A percentile compares a stretch with the other conserved stretches of the same genome.
These are phyloP conservation scores for Rana temporaria DNA, from an alignment of 2,113 vertebrate species.

Conservation along the genomic window DNA sequence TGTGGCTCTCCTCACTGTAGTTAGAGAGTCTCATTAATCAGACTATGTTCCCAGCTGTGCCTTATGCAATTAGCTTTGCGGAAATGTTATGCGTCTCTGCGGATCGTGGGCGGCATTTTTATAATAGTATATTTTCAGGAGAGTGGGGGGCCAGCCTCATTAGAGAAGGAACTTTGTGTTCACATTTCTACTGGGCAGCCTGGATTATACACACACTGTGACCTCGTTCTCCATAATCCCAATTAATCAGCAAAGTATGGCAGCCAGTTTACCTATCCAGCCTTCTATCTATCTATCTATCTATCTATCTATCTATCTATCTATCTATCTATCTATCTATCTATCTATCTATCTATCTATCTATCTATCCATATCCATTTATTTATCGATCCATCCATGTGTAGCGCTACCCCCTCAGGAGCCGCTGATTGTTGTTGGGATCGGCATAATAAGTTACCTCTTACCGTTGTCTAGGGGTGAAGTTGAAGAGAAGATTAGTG, in stretches of 20 bases:
- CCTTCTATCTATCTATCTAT: neutral
- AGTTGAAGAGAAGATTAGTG: too few species aligned
- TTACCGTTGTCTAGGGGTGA: too few species aligned
- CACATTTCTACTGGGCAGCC: slow-evolving; percentile 14
- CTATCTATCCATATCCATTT: neutral
- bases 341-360: neutral
- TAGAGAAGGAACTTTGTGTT: slow-evolving; percentile 36
- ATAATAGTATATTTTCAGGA: slow-evolving; percentile 44
- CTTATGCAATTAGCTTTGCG: slow-evolving; percentile 54
- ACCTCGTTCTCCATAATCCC: slow-evolving; percentile 20
- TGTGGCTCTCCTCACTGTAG: slow-evolving; percentile 21
- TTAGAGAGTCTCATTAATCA: slow-evolving; percentile 44
- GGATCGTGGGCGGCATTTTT: slow-evolving; percentile 53
- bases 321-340: neutral
- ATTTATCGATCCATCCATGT: too few species aligned
- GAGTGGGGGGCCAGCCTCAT: slow-evolving; percentile 40
- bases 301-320: neutral
- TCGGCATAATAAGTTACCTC: too few species aligned
- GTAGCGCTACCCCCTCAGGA: too few species aligned
- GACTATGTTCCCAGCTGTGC: slow-evolving; percentile 39
- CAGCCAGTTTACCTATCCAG: neutral
- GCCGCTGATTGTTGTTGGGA: too few species aligned
- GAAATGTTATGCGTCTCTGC: slow-evolving; percentile 52
- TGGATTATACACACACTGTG: slow-evolving; percentile 35
- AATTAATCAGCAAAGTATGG: slow-evolving; percentile 23